Evolutionary conservation across 2,113 vertebrate species (phyloP).

Genomic region (Salvelinus sp.): DNA sequence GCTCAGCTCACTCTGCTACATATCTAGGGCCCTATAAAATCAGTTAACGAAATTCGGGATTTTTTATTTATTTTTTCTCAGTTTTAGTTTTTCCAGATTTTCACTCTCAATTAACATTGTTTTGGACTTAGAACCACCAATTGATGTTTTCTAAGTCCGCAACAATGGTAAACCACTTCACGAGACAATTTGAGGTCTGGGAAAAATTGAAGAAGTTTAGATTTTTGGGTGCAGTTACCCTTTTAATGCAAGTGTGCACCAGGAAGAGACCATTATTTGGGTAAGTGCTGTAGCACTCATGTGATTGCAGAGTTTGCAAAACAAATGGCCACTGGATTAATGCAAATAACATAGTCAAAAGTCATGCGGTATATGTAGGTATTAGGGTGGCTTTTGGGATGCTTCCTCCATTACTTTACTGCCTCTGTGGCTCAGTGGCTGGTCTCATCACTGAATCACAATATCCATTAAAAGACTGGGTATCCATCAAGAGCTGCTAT

Average conservation of each 20-base stretch:
- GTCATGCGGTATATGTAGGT: background rate
- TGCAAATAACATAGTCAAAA: background rate
- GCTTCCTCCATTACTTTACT: no score
- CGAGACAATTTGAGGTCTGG: no score
- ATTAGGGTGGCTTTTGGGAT: no score
- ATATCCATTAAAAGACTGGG: background rate
- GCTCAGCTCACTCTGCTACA: slow-evolving; percentile 47
- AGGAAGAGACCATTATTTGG: no score
- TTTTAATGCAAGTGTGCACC: no score
- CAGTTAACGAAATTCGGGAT: slow-evolving; percentile 17
- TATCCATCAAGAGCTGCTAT: background rate
- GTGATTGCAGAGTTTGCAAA: no score
- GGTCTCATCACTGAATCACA: background rate
- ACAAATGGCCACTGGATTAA: no score
- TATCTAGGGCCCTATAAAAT: slow-evolving; percentile 11
- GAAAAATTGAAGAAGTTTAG: no score
- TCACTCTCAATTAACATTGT: no score
- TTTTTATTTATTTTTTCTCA: slow-evolving; percentile 25
- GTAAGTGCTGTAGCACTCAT: no score
- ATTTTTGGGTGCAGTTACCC: no score
- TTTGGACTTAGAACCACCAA: no score
- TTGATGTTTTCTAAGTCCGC: background rate
- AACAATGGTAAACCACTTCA: background rate
- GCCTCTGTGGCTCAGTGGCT: background rate
- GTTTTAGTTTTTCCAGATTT: background rate